phyloP scores from a whole-genome alignment of 2,797 vertebrate genomes.

The Periophthalmus magnuspinnatus region DNA sequence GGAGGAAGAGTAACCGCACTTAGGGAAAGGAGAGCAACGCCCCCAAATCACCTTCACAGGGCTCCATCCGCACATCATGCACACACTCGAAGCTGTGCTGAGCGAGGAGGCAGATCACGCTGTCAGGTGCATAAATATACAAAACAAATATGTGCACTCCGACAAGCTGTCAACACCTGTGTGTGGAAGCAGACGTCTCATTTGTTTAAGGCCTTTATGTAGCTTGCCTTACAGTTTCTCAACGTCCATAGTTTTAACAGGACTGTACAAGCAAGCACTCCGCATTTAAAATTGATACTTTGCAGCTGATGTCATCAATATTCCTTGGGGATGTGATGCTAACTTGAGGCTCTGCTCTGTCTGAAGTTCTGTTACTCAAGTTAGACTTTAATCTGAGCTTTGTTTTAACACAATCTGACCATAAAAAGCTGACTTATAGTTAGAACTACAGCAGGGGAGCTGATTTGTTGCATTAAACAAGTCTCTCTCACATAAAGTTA shows the following conservation, averaged over 20 bases:
- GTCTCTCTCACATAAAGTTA: no score
- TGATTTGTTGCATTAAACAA: no score
- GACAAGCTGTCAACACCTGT: background rate
- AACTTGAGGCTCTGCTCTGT: no score
- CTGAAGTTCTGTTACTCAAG: no score
- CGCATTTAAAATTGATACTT: no score
- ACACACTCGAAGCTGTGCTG: conserved; percentile 16
- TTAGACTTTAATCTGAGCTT: no score
- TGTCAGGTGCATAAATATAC: conserved; percentile 4
- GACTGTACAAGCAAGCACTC: background rate
- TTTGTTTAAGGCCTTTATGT: conserved; percentile 1
- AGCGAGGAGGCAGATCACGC: conserved; percentile 9
- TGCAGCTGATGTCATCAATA: no score
- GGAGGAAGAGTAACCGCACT: conserved; percentile 46
- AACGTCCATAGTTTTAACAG: background rate
- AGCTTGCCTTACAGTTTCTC: background rate
- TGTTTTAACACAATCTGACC: no score
- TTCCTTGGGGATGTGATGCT: no score
- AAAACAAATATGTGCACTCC: background rate
- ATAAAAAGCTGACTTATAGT: no score
- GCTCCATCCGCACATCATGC: conserved; percentile 15
- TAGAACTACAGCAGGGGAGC: no score
- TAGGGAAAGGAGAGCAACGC: conserved; percentile 40
- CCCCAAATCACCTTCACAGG: conserved; percentile 54
- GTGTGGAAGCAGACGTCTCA: background rate